Base-by-base conservation (phyloP, 2,888 invertebrate species). In the Agrilus mali region DNA sequence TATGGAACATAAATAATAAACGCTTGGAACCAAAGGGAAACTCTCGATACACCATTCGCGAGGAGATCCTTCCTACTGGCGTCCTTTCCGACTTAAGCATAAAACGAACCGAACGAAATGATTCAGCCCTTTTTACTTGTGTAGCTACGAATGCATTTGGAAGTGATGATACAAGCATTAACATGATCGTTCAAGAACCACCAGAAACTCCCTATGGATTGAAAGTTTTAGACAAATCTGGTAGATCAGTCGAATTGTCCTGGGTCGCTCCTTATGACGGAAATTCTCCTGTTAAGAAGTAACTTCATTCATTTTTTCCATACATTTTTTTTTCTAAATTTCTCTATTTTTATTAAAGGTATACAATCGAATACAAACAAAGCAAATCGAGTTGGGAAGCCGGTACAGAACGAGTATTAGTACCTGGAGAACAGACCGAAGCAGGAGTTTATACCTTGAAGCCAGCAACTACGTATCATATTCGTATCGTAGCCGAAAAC, bases 1-100 rank as follows among this genome's bases (percentile, higher is more conserved):
- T 89, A 49, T 93, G 93, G 92, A 90, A 89, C 70, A 90, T 90
- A 80, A 89, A 92, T 69, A 89, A 88, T 69, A 89, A 88, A 68
- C 80, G 90, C 22, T 71, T 92, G 52, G 92, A 93, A 66, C 84
- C 89, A 41, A 89, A 90, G 68, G 89, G 90, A 59, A 89, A 92
- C 63, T 86, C 86, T 40, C 80, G 86, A 40, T 86, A 86, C 66
- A 86, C 86, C 8, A 86, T 86, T 50, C 74, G 86, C 59, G 90
- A 90, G 66, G 90, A 92, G 67, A 89, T 88, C 57, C 66, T 89
- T 42, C 82, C 85, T 1, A 86, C 86, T 53, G 90, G 92, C 44
- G 89, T 90, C 6, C 72, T 89, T 55, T 89, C 89, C 17, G 89
- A 89, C 59, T 72, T 93, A 42, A 89, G 89, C 57, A 90, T 93